These are phyloP conservation scores for Scaptomyza parva DNA, from an alignment of 2,888 invertebrate species.

Conservation along the genomic window DNA sequence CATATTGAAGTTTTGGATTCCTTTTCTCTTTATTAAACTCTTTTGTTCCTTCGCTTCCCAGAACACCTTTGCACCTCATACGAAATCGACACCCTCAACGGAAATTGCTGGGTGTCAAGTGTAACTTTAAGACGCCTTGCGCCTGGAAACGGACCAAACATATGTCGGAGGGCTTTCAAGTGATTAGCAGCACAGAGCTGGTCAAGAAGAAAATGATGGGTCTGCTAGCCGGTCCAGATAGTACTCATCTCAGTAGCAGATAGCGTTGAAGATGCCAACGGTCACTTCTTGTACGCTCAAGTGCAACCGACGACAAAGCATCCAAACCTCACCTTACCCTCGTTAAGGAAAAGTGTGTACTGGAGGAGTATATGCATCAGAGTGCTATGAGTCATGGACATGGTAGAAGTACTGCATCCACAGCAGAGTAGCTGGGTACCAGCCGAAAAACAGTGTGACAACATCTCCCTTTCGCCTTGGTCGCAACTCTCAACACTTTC, in stretches of 20 bases:
- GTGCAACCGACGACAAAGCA: constrained; percentile 86
- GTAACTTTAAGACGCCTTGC: constrained; percentile 87
- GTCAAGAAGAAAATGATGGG: constrained; percentile 83
- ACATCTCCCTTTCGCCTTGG: constrained; percentile 85
- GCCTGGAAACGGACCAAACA: constrained; percentile 90
- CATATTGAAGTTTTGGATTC: too few relatives aligned
- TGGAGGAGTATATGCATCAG: constrained; percentile 89
- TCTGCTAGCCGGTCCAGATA: constrained; percentile 84
- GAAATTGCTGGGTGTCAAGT: constrained; percentile 84
- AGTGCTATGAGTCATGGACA: constrained; percentile 89
- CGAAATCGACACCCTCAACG: constrained; percentile 79
- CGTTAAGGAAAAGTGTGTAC: constrained; percentile 84
- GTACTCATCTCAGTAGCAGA: too few relatives aligned
- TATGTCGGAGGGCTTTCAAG: constrained; percentile 85
- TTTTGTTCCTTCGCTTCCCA: constrained; percentile 11
- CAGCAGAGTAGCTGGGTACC: constrained; percentile 88
- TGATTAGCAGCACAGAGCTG: constrained; percentile 84
- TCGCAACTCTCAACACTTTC: constrained; percentile 88
- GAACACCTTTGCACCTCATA: constrained; percentile 79
- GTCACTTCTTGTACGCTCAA: constrained; percentile 90
- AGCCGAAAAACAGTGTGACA: constrained; percentile 88
- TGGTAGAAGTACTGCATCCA: constrained; percentile 87
- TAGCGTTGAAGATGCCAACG: constrained; percentile 82
- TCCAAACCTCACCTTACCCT: constrained; percentile 83
- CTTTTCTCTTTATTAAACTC: not conserved